Evolutionary conservation across 2,113 vertebrate genomes (phyloP), one percentile per base, ranked within the genome.

Genomic region (Girardinichthys multiradiatus): DNA sequence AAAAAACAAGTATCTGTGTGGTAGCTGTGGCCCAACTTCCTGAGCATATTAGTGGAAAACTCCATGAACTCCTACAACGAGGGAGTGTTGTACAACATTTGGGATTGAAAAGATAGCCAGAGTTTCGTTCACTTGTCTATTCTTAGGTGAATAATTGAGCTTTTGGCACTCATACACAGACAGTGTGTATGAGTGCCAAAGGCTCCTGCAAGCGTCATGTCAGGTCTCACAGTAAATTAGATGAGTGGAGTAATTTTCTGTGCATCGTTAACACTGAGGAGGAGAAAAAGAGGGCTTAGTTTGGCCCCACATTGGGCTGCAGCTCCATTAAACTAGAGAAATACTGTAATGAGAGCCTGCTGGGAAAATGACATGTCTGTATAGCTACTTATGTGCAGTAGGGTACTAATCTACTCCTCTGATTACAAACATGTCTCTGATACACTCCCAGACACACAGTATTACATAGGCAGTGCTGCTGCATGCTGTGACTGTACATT

Each of bases 361-460:
- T 91, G 90, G 78, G 91, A 89, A 92, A 94, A 93, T 94, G 60
- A 93, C 89, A 94, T 48, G 87, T 86, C 86, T 92, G 72, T 62
- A 82, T 79, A 74, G 85, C 90, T 84, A 83, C 88, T 88, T 84
- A 85, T 79, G 82, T 77, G 89, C 85, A 79, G 74, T 74, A 91
- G 86, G 86, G 87, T 91, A 92, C 90, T 90, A 93, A 94, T 93
- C 92, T 93, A 83, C 87, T 85, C 60, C 87, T 91, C 79, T 91
- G 85, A 88, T 94, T 92, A 91, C 91, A 88, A 86, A 87, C 89
- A 87, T 73, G 79, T 76, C 73, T 76, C 63, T 76, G 83, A 89
- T 82, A 83, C 84, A 68, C 80, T 68, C 72, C 59, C 77, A 87
- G 75, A 88, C 75, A 89, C 81, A 82, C 78, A 63, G 83, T 26